Conservation (phyloP, 1,140 invertebrate species). For the Pseudomyrmex sp. region DNA sequence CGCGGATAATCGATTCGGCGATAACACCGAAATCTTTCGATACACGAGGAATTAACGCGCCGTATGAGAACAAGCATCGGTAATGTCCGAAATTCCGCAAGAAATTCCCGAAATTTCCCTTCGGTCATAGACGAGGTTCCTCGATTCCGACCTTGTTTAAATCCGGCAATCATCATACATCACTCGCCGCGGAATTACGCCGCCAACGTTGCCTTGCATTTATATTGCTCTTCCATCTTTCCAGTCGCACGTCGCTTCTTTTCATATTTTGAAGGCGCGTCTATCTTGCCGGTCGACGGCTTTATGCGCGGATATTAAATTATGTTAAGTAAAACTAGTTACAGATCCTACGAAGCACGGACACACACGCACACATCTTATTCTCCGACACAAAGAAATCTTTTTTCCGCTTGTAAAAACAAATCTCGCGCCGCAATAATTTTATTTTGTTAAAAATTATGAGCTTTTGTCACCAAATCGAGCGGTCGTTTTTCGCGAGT, state of each 20-base stretch:
- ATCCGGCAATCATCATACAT: conserved; percentile 59
- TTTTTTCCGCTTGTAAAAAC: background rate
- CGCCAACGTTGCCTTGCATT: conserved; percentile 29
- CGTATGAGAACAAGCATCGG: background rate
- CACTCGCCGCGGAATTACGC: conserved; percentile 34
- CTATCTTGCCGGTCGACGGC: conserved; percentile 4
- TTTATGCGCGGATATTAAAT: conserved; percentile 49
- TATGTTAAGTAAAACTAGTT: conserved; percentile 36
- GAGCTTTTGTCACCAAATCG: too few relatives aligned
- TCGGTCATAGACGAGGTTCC: background rate
- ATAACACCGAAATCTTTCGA: conserved; percentile 2
- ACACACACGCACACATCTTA: background rate
- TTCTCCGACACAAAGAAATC: background rate
- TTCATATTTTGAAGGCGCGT: conserved; percentile 54
- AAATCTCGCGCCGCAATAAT: too few relatives aligned
- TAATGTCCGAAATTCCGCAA: background rate
- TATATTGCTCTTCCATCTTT: conserved; percentile 58
- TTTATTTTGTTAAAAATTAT: too few relatives aligned
- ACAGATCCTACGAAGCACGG: conserved; percentile 28
- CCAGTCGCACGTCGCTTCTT: conserved; percentile 32
- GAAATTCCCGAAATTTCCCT: background rate
- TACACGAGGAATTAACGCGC: conserved; percentile 20
- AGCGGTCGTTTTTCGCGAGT: background rate
- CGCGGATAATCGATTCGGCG: conserved; percentile 29
- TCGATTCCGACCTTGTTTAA: conserved; percentile 47